A percentile compares a stretch with the other conserved stretches of the same genome.
Conservation (phyloP, 2,797 vertebrate species). For the Spinibarbus caldwelli region DNA sequence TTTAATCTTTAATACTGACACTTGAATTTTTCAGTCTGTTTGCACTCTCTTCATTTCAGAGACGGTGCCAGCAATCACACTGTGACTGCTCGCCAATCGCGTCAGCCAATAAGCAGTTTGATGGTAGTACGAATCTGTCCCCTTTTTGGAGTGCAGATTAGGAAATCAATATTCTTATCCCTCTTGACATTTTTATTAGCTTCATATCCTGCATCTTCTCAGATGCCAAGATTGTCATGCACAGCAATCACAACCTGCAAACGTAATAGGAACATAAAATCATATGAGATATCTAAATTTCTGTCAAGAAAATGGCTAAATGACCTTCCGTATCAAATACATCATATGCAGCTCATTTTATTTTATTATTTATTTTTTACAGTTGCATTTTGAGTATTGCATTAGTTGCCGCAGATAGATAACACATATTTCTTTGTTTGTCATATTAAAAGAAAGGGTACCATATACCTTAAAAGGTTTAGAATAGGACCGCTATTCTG, state of each 20-base stretch:
- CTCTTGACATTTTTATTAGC: slow-evolving; percentile 55
- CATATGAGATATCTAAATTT: slow-evolving; percentile 35
- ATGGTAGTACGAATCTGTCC: slow-evolving; percentile 55
- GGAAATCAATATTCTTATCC: slow-evolving; percentile 49
- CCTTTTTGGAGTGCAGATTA: slow-evolving; percentile 48
- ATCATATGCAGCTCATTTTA: slow-evolving; percentile 7
- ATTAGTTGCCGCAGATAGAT: background rate
- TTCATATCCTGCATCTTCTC: slow-evolving; percentile 28
- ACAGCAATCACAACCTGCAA: slow-evolving; percentile 24
- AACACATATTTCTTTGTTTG: slow-evolving; percentile 4
- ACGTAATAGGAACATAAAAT: slow-evolving; percentile 37
- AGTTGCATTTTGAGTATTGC: background rate
- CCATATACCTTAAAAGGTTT: background rate
- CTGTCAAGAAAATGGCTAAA: slow-evolving; percentile 26
- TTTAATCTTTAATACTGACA: slow-evolving; percentile 71
- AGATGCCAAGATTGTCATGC: slow-evolving; percentile 18
- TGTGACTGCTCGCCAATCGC: slow-evolving; percentile 61
- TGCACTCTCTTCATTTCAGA: slow-evolving; percentile 50
- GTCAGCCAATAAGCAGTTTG: slow-evolving; percentile 42
- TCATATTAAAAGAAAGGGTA: background rate
- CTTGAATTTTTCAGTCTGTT: slow-evolving; percentile 68
- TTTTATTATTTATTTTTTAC: too few relatives aligned
- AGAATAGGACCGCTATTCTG: too few relatives aligned
- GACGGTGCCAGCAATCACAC: slow-evolving; percentile 54
- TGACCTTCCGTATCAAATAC: slow-evolving; percentile 23